Base-by-base conservation (phyloP, 1,140 invertebrate species). In the Drosophila pandora region DNA sequence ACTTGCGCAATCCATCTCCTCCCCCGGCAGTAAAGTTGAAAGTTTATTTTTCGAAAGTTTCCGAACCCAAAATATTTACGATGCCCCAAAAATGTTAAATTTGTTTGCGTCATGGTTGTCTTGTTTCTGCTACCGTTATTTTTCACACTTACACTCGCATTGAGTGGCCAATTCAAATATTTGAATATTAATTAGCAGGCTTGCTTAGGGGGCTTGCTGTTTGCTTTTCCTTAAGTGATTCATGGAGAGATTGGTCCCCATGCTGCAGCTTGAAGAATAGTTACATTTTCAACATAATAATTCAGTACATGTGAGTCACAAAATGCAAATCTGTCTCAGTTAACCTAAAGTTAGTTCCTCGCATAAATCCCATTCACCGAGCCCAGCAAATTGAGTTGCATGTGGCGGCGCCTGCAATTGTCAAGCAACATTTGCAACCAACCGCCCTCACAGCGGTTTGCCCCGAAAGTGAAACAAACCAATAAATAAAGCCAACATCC, bases 401-500 rank as follows among this genome's bases (percentile, higher is more conserved):
- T 62, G 55, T 17, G 41, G 45, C 39, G 53, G 43, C 65, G 76
- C 62, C 68, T 55, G 58, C 59, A 60, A 64, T 71, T 76, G 52
- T 55, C 59, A 71, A 50, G 23, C 62, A 28, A 37, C 62, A 68
- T 83, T 68, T 64, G 49, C 61, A 67, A 53, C 49, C 58, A 41
- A 22, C 56, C 79, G 75, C 79, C 74, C 76, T 69, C 75, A 47
- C 50, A 71, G 69, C 79, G 43, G 69, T 28, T 67, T 57, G 52
- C 43, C 47, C 58, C 67, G 52, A 83, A 78, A 82, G 64, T 67
- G 78, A 83, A 83, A 83, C 75, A 64, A 55, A 34, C 56, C 69
- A 69, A 82, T 82, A 82, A 82, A 82, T 82, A 83, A 83, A 70
- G 69, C 72, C 69, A 79, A 50, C 79, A 82, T 83, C 81, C 75